Percentiles rank a stretch among this genome's conserved stretches.
Evolutionary conservation across 2,113 vertebrate species (phyloP).

Genomic region (Alectura lathami): DNA sequence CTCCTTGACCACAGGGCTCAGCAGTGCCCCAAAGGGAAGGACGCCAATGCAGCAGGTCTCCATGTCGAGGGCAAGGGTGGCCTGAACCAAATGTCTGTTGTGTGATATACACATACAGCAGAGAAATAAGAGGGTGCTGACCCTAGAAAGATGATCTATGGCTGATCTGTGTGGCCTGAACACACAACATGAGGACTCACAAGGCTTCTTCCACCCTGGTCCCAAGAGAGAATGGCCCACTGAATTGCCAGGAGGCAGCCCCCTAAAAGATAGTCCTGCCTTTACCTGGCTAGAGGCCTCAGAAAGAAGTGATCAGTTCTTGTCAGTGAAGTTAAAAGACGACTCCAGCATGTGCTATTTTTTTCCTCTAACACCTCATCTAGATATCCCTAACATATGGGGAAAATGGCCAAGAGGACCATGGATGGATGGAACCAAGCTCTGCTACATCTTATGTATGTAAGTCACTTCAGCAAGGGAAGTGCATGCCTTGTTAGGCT

Average conservation of each 20-base stretch:
- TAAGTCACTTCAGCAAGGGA: background rate
- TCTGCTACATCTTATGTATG: background rate
- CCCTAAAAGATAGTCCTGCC: background rate
- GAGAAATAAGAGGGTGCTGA: background rate
- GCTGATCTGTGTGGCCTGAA: background rate
- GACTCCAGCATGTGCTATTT: background rate
- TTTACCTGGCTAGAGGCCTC: background rate
- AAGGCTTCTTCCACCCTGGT: background rate
- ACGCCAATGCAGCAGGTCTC: background rate
- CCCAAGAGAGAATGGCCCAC: fast-evolving
- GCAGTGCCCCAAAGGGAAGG: background rate
- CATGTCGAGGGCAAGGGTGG: background rate
- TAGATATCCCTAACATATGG: background rate
- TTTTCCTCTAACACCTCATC: background rate
- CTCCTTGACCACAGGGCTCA: background rate
- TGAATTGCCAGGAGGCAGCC: background rate
- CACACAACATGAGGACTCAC: background rate
- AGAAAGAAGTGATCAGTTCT: background rate
- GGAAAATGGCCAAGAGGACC: background rate
- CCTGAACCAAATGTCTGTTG: background rate
- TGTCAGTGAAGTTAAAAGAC: background rate
- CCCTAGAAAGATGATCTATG: background rate
- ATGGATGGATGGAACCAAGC: background rate
- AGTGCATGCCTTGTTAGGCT: fast-evolving
- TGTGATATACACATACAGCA: background rate